Evolutionary conservation across 2,113 vertebrate species (phyloP), one percentile per base, ranked within the genome.

Genomic region (Oreochromis spilurus): DNA sequence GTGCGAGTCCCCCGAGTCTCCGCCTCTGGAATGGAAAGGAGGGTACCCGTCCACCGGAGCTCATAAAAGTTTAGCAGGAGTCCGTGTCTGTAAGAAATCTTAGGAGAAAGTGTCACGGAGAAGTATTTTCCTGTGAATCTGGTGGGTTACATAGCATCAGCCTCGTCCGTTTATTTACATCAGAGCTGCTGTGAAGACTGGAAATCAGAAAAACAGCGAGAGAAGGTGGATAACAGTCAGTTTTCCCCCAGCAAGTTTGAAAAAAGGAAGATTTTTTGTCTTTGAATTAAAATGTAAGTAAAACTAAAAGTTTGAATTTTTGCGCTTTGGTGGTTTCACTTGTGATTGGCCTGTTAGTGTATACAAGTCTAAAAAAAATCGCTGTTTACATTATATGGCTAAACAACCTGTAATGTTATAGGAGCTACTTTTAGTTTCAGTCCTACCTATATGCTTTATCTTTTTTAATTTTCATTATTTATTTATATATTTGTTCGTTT

Each of bases 281-380:
- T 9, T 54, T 11, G 19, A 81, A n/a, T 72, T 2, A 67, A 9
- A 84, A 81, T 89, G 94, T 95, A 43, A 93, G 94, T 94, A 72
- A 78, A 38, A 86, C 31, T 38, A 65, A 65, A 21, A n/a, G 3
- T 45, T 26, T 17, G 5, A 10, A 4, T 45, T 43, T 36, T 55
- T 19, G 43, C 43, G 24, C 70, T 29, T 50, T 53, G 19, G 19
- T 34, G 40, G 11, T 21, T 21, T 3, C 1, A 45, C 5, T 11
- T 26, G 13, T 57, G 4, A 57, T 16, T 50, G 26, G 19, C 9
- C 17, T 13, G 2, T 50, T 50, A 31, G 43, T 31, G 26, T 77
- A 52, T 13, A n/a, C 17, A 31, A 52, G 17, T 77, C 6, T 77
- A 31, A 19, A 77, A 34, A 54, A 3, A 50, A 52, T 19, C 17